These are phyloP conservation scores for Trinectes maculatus DNA, from an alignment of 2,113 vertebrate species.

Conservation along the genomic window DNA sequence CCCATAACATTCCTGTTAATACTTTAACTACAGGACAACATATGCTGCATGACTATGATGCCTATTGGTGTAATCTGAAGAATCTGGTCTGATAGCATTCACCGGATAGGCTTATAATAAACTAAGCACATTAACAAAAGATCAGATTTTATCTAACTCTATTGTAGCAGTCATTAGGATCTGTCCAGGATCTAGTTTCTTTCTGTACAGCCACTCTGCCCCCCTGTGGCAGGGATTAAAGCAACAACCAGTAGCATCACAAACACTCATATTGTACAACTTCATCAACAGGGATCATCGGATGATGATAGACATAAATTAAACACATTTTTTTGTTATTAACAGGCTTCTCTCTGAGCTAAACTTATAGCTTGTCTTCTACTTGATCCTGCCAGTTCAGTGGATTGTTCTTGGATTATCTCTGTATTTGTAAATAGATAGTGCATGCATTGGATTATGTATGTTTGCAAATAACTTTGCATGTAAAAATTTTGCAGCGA, in stretches of 20 bases:
- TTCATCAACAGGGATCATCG: constrained; percentile 25
- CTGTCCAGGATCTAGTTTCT: constrained; percentile 44
- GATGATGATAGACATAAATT: constrained; percentile 25
- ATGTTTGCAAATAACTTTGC: constrained; percentile 86
- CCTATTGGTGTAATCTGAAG: constrained; percentile 56
- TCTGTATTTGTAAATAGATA: constrained; percentile 80
- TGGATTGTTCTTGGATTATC: constrained; percentile 71
- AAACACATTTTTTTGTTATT: constrained; percentile 25
- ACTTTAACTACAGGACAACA: constrained; percentile 58
- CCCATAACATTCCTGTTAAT: constrained; percentile 63
- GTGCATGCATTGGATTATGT: constrained; percentile 81
- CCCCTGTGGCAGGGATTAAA: constrained; percentile 34
- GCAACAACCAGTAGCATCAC: constrained; percentile 40
- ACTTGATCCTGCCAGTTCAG: constrained; percentile 65
- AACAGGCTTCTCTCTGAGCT: constrained; percentile 49
- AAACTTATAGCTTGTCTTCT: constrained; percentile 43
- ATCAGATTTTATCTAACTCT: constrained; percentile 11
- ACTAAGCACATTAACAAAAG: constrained; percentile 46
- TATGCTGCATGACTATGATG: constrained; percentile 73
- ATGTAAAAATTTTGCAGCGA: constrained; percentile 88
- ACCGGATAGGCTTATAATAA: constrained; percentile 40
- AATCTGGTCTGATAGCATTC: constrained; percentile 49
- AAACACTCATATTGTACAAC: constrained; percentile 25
- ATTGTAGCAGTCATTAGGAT: constrained; percentile 43
- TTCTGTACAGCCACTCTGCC: constrained; percentile 43